phyloP scores from a whole-genome alignment of 30 jellyfish, hydroid and myxozoan genomes.

The Nemopilema nomurai region DNA sequence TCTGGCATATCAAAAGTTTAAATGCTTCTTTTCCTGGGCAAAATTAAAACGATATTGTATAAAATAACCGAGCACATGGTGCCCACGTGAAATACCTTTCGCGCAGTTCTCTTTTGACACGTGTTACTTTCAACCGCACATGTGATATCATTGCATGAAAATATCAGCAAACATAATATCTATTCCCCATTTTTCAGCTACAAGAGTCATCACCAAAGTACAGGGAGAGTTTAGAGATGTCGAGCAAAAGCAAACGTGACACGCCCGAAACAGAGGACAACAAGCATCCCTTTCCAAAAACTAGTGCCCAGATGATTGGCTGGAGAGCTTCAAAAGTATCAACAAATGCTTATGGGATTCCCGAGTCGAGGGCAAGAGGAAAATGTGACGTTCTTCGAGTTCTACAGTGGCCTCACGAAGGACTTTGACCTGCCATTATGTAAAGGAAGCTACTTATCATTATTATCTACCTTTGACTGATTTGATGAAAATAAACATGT shows the following conservation, averaged over 20 bases:
- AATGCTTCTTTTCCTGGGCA: too few species aligned
- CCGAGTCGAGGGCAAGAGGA: conserved; percentile 87
- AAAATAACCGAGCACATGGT: too few species aligned
- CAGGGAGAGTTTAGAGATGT: conserved; percentile 4
- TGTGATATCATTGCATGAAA: too few species aligned
- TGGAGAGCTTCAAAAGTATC: conserved; percentile 77
- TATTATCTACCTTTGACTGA: too few species aligned
- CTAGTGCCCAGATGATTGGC: conserved; percentile 89
- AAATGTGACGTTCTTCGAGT: conserved; percentile 83
- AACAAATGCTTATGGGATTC: conserved; percentile 72
- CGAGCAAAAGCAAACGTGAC: not conserved
- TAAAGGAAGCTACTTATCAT: too few species aligned
- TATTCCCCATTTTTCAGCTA: conserved; percentile 4
- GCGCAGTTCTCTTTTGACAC: too few species aligned
- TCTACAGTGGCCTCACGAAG: conserved; percentile 92
- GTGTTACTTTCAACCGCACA: too few species aligned
- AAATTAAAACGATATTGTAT: too few species aligned
- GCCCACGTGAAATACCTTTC: too few species aligned
- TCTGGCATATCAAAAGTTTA: too few species aligned
- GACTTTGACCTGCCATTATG: too few species aligned
- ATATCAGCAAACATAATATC: not conserved
- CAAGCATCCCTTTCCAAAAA: conserved; percentile 71
- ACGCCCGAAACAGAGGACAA: not conserved
- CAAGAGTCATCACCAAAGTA: conserved; percentile 29
- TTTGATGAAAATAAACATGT: too few species aligned